These are phyloP conservation scores for Tenrec ecaudatus DNA, from an alignment of 2,113 vertebrate species.

Conservation along the genomic window DNA sequence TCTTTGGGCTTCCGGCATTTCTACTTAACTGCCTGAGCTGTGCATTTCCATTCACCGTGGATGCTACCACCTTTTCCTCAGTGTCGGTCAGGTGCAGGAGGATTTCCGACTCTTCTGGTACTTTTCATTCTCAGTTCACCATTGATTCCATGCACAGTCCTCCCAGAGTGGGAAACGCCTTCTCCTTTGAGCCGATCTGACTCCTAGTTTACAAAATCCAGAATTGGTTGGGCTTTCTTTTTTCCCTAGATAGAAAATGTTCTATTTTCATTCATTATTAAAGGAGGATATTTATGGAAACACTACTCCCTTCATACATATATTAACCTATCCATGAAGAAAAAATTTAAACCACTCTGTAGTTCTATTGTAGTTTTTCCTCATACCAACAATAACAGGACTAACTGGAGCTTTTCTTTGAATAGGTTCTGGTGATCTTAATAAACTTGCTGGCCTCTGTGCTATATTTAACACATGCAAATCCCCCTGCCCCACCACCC, in stretches of 20 bases:
- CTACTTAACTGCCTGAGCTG: no score
- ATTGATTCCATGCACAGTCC: no score
- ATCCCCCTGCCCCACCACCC: background rate
- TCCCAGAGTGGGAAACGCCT: no score
- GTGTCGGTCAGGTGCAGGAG: no score
- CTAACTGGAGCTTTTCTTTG: background rate
- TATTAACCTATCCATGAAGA: background rate
- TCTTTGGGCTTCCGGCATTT: no score
- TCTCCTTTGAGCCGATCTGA: background rate
- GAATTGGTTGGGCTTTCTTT: background rate
- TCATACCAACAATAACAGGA: background rate
- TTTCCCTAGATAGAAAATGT: background rate
- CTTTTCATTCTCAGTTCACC: no score
- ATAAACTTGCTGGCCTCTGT: background rate
- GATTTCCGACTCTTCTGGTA: no score
- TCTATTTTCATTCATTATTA: constrained; percentile 15
- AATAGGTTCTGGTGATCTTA: constrained; percentile 6
- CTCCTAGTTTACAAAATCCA: constrained; percentile 3
- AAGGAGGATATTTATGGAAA: background rate
- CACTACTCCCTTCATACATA: background rate
- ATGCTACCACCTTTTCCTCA: no score
- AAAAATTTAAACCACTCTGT: background rate
- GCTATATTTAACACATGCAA: background rate
- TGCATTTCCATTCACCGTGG: no score
- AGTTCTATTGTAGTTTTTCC: background rate